Base-by-base conservation (phyloP, 2,113 vertebrate genomes). In the Vanacampus margaritifer region DNA sequence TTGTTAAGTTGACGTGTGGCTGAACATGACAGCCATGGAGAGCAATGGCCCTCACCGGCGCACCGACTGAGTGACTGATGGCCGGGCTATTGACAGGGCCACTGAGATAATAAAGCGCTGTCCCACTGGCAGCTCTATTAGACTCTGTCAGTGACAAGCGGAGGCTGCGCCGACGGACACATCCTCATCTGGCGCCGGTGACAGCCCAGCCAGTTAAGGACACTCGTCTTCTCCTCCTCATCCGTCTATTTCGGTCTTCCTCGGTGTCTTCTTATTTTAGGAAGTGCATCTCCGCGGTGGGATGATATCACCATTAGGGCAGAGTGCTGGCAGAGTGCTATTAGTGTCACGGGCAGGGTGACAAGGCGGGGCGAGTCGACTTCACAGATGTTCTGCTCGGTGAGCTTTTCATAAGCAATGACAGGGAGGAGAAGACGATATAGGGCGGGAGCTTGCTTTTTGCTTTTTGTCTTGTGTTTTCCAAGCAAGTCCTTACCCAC, bases 61-160 rank as follows among this genome's bases (percentile, higher is more conserved):
- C 50, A 45, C 39, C 43, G 64, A 28, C 48, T 32, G 10, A 61
- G 62, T 86, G 88, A 91, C 65, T 88, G 90, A 92, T 89, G 82
- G 86, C 45, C 79, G 78, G 69, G 74, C 77, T 89, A 90, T 90
- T 90, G 90, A 90, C 90, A 91, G 85, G 79, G 88, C 88, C 88
- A 89, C 89, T 81, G 89, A 87, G 82, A 89, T 89, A 90, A 91
- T 91, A 89, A 88, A 91, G 89, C 85, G 79, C 79, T 84, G 85
- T 90, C 90, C 88, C 87, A 76, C 81, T 80, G 87, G 84, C 86
- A 80, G 86, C 85, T 84, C 89, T 88, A 92, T 92, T 91, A 92
- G 79, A 65, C 75, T 65, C 84, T 85, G 82, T 87, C 86, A 88
- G 87, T 89, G 90, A 92, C 90, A 91, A 86, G 87, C 81, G 78